These are phyloP conservation scores for Pyralis farinalis DNA, from an alignment of 2,888 invertebrate species.

Conservation along the genomic window DNA sequence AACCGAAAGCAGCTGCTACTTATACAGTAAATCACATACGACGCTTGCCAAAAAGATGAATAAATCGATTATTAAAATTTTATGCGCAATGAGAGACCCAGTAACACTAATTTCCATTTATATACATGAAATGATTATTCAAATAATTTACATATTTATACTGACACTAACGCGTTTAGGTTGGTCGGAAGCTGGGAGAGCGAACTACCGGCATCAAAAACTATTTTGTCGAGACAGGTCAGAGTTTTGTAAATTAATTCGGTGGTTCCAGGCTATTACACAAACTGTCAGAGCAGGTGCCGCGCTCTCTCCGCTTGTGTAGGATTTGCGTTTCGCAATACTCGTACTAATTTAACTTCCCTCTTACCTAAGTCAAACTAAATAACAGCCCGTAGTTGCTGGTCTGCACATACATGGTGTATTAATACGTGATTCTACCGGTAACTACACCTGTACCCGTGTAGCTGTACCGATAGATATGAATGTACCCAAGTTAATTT, in stretches of 20 bases:
- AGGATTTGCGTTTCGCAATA: conserved; percentile 70
- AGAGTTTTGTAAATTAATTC: conserved; percentile 76
- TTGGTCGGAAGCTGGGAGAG: conserved; percentile 23
- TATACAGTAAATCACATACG: too few species aligned
- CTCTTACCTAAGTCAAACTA: conserved; percentile 59
- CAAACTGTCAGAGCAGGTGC: conserved; percentile 75
- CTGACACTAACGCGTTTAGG: conserved; percentile 18
- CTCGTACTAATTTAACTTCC: conserved; percentile 72
- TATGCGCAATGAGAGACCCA: conserved; percentile 7
- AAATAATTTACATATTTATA: conserved; percentile 19
- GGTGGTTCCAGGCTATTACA: conserved; percentile 73
- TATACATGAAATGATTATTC: conserved; percentile 7
- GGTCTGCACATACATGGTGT: too few species aligned
- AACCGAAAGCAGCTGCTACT: too few species aligned
- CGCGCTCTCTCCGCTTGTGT: conserved; percentile 46
- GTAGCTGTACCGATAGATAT: too few species aligned
- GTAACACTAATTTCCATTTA: conserved; percentile 11
- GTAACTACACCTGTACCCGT: too few species aligned
- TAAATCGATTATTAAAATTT: too few species aligned
- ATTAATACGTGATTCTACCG: too few species aligned
- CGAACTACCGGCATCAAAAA: conserved; percentile 56
- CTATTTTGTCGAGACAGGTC: conserved; percentile 62
- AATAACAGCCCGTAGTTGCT: conserved; percentile 36
- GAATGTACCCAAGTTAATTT: too few species aligned
- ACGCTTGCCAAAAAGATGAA: too few species aligned